Evolutionary conservation across 2,888 invertebrate genomes (phyloP).

Genomic region (Hemaris fuciformis): DNA sequence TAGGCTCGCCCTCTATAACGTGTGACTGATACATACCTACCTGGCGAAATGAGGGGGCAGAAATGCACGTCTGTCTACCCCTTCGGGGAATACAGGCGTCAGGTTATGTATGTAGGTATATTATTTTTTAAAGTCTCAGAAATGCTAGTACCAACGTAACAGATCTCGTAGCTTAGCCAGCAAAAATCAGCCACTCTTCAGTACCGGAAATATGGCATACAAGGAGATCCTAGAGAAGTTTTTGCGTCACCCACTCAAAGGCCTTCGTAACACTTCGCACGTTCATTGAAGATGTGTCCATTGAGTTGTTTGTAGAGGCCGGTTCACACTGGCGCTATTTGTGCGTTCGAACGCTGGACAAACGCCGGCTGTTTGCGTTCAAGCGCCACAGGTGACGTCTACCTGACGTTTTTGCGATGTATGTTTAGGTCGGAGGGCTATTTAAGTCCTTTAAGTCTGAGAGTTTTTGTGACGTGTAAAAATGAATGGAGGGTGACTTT

Average conservation of each 20-base stretch:
- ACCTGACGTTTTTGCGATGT: slow-evolving; percentile 60
- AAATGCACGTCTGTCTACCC: too few species aligned
- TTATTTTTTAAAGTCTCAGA: too few species aligned
- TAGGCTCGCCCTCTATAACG: too few species aligned
- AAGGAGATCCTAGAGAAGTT: neutral
- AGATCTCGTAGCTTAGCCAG: too few species aligned
- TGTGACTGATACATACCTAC: too few species aligned
- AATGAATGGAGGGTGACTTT: neutral
- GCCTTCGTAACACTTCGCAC: slow-evolving; percentile 16
- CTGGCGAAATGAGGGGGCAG: too few species aligned
- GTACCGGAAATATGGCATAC: too few species aligned
- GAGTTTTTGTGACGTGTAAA: slow-evolving; percentile 38
- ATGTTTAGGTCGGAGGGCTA: slow-evolving; percentile 49
- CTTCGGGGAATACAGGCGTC: too few species aligned
- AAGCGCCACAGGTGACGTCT: slow-evolving; percentile 75
- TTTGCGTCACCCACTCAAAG: neutral
- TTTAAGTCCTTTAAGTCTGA: slow-evolving; percentile 29
- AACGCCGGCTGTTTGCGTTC: slow-evolving; percentile 43
- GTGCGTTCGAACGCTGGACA: slow-evolving; percentile 43
- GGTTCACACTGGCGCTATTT: slow-evolving; percentile 67
- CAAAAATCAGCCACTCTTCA: too few species aligned
- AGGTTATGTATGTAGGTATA: too few species aligned
- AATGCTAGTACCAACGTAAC: too few species aligned
- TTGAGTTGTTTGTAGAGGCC: slow-evolving; percentile 65
- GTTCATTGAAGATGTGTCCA: slow-evolving; percentile 63